Evolutionary conservation across 2,888 invertebrate species (phyloP), one percentile per base, ranked within the genome.

Genomic region (Blomia tropicalis): DNA sequence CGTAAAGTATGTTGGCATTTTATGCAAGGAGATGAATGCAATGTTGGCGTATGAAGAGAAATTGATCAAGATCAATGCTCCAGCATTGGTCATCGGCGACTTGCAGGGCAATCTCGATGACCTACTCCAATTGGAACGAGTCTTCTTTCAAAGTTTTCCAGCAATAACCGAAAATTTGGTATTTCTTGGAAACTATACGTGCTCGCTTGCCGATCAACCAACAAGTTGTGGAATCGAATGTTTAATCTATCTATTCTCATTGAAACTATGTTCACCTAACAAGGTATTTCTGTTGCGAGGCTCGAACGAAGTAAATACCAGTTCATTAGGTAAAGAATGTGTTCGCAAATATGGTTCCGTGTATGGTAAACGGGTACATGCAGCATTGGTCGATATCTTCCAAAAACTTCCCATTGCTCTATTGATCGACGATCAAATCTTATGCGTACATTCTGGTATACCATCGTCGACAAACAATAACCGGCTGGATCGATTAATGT

Each of bases 271-370:
- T 70, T 78, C 80, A 0, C 83, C 84, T 0, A 71, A 74, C 25
- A 82, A 81, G 65, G 77, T 85, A 63, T 76, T 76, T 67, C 71
- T 85, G 64, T 70, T 85, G 23, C 74, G 85, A 58, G 85, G 85
- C 0, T 85, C 85, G 72, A 85, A 85, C 72, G 85, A 85, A 74
- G 79, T 82, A n/a, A 74, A 79, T 66, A 80, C 84, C 54, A 84
- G 85, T 74, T 29, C 25, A 14, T 85, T 85, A 72, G 77, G 80
- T 69, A 83, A 83, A 31, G 85, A 85, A 72, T 84, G 84, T 70
- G 63, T 77, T 1, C 68, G 71, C 2, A 84, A 84, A 71, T 84
- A 84, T 73, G 84, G 84, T 0, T 72, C 72, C 5, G 73, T 72
- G 14, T 72, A 81, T 43, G 85, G 85, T 0, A 68, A 69, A 5